Evolutionary conservation across 2,888 invertebrate species (phyloP), one percentile per base, ranked within the genome.

Genomic region (Noctua fimbriata): DNA sequence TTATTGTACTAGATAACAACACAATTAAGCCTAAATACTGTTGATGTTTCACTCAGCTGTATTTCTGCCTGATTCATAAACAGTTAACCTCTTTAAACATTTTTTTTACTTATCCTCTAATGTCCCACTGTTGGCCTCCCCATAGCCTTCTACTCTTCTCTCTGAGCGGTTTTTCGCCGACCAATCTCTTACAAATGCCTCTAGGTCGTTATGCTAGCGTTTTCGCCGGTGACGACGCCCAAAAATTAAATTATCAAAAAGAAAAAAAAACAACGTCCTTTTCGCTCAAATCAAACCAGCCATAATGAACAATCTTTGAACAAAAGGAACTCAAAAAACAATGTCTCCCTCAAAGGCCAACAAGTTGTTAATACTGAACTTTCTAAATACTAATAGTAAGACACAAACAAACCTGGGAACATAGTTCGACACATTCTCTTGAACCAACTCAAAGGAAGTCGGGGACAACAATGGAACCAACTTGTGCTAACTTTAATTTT

Each of bases 401-500:
- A 82, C 52, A 89, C 88, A 88, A 83, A 88, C 82, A 82, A 76
- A 88, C 81, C 83, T 65, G 69, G 10, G 65, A 74, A 89, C 77
- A 86, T 84, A 89, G 81, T 87, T 86, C 82, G 80, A 84, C 84
- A 88, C 87, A 89, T 90, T 87, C 84, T 82, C 82, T 71, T 70
- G 71, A 82, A 84, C 82, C 70, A 47, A 65, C 82, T 72, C 80
- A 83, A 83, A 80, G 82, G 80, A 88, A 86, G 80, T 78, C 71
- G n/a, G 9, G 36, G 67, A 83, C 85, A 89, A 91, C 89, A 89
- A 87, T 83, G 78, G 79, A 49, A 78, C 67, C 52, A 80, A 88
- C 79, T 88, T 79, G 52, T 49, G 58, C 73, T 58, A 87, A 90
- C 83, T 90, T 90, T 87, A 86, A 90, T 90, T 90, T 90, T 82